These are phyloP conservation scores for Heliconius cydno DNA, from an alignment of 2,888 invertebrate genomes.

Conservation along the genomic window DNA sequence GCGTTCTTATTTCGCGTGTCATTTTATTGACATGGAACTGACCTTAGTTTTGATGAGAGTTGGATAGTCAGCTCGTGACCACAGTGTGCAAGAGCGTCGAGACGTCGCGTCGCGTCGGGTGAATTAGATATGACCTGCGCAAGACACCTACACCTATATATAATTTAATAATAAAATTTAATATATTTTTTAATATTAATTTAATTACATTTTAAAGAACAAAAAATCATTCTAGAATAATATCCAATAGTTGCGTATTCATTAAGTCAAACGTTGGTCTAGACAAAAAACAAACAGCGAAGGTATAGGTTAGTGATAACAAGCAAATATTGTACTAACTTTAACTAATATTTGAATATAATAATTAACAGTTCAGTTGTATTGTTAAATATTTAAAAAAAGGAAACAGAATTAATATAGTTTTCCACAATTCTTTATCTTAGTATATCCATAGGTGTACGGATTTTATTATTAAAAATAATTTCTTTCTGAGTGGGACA, in stretches of 20 bases:
- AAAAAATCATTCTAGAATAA: not conserved
- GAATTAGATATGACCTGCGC: constrained; percentile 43
- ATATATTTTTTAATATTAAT: not conserved
- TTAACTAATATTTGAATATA: constrained; percentile 3
- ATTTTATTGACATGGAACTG: constrained; percentile 32
- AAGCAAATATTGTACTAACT: constrained; percentile 20
- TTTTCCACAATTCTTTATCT: not conserved
- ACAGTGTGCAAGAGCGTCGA: constrained; percentile 43
- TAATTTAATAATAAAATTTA: not conserved
- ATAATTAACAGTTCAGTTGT: not conserved
- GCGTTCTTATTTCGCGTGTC: not conserved
- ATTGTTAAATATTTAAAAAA: not conserved
- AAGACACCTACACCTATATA: constrained; percentile 19
- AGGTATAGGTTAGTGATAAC: constrained; percentile 24
- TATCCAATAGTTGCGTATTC: not conserved
- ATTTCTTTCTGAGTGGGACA: constrained; percentile 26
- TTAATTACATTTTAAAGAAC: not conserved
- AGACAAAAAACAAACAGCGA: constrained; percentile 27
- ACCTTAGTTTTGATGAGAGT: constrained; percentile 40
- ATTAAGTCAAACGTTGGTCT: constrained; percentile 16
- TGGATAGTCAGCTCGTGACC: constrained; percentile 45
- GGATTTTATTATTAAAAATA: constrained; percentile 6
- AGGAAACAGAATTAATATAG: not conserved
- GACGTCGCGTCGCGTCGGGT: constrained; percentile 38
- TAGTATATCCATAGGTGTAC: not conserved